A percentile compares a stretch with the other conserved stretches of the same genome.
Conservation (phyloP, 2,888 invertebrate species). For the Platerodrilus igneus region DNA sequence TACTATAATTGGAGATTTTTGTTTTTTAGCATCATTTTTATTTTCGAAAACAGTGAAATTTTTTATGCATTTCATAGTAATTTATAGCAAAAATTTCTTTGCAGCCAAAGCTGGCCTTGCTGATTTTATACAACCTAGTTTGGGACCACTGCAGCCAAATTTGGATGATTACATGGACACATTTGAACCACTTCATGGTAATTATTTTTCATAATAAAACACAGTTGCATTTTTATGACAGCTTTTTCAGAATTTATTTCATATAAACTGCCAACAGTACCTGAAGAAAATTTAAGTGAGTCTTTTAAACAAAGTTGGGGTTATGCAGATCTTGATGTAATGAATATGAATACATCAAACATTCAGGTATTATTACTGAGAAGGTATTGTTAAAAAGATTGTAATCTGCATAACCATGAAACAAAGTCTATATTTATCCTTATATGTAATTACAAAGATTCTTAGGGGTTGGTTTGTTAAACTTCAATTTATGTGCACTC, state of each 20-base stretch:
- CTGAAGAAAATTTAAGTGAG: slow-evolving; percentile 51
- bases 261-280: slow-evolving; percentile 57
- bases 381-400: not conserved
- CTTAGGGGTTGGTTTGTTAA: no score
- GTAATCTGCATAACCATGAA: no score
- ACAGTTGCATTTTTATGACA: slow-evolving; percentile 1
- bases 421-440: no score
- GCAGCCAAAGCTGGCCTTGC: slow-evolving; percentile 81
- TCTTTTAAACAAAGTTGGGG: slow-evolving; percentile 26
- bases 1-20: no score
- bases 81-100: no score
- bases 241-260: slow-evolving; percentile 51
- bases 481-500: no score
- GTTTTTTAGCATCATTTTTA: no score
- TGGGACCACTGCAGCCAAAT: slow-evolving; percentile 94
- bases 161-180: slow-evolving; percentile 94
- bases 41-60: no score
- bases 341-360: slow-evolving; percentile 20
- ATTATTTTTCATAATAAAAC: slow-evolving; percentile 18
- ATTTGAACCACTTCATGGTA: slow-evolving; percentile 79
- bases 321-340: slow-evolving; percentile 38
- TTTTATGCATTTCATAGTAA: no score
- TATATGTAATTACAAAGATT: no score
- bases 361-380: slow-evolving; percentile 16
- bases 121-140: slow-evolving; percentile 97